Percentiles rank a stretch among this genome's conserved stretches.
Evolutionary conservation across 2,888 invertebrate species (phyloP).

Genomic region (Drosophila dives): DNA sequence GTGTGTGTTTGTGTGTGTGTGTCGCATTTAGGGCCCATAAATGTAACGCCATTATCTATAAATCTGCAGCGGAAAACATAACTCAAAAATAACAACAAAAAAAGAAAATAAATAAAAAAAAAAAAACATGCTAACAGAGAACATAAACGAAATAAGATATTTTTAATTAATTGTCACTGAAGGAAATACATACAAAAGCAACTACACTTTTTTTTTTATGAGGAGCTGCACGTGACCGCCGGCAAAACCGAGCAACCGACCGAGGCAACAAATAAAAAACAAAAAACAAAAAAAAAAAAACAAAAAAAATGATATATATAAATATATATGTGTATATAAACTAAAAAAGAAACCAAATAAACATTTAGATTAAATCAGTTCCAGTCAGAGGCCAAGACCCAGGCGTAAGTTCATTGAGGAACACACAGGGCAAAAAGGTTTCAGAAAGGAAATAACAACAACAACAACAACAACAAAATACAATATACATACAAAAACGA

Average conservation of each 20-base stretch:
- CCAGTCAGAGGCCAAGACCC: constrained; percentile 30
- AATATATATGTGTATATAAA: constrained; percentile 28
- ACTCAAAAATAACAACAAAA: constrained; percentile 71
- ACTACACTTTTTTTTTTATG: constrained; percentile 50
- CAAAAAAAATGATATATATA: not conserved
- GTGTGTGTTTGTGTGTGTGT: not conserved
- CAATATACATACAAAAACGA: not conserved
- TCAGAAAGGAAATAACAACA: not conserved
- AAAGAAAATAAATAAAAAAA: constrained; percentile 58
- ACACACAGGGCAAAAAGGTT: constrained; percentile 32
- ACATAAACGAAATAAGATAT: constrained; percentile 78
- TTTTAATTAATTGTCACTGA: constrained; percentile 77
- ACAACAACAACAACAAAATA: constrained; percentile 5
- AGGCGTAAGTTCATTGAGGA: constrained; percentile 73
- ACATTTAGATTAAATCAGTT: constrained; percentile 74
- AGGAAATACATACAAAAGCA: constrained; percentile 36
- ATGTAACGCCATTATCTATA: constrained; percentile 75
- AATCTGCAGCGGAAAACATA: constrained; percentile 82
- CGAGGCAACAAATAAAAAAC: constrained; percentile 12
- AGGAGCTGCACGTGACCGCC: constrained; percentile 70
- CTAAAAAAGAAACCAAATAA: constrained; percentile 60
- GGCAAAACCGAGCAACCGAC: constrained; percentile 45
- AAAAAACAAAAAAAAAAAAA: constrained; percentile 3
- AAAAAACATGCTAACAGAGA: constrained; percentile 45
- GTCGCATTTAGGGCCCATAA: constrained; percentile 69